Evolutionary conservation across 2,113 vertebrate species (phyloP).

Genomic region (Barbus barbus): DNA sequence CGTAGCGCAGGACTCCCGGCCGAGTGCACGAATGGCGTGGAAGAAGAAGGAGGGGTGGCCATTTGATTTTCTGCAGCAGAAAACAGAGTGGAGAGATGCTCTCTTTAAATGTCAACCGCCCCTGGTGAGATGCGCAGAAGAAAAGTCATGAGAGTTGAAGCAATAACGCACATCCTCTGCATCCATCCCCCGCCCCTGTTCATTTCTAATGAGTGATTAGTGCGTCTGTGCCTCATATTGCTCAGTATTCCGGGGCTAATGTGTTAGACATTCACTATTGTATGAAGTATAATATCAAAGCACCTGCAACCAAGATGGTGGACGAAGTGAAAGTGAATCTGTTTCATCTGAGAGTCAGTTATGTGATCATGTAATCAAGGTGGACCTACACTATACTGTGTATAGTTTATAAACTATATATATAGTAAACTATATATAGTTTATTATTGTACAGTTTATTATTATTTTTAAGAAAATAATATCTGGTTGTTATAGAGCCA

Average conservation of each 20-base stretch:
- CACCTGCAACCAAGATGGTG: constrained; percentile 82
- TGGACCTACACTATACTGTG: background rate
- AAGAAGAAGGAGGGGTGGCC: constrained; percentile 63
- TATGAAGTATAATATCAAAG: constrained; percentile 65
- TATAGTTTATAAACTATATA: background rate
- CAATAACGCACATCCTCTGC: constrained; percentile 39
- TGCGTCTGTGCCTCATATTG: constrained; percentile 12
- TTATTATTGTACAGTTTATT: too few species aligned
- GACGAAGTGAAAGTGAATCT: constrained; percentile 49
- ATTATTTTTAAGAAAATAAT: background rate
- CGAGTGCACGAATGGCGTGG: constrained; percentile 66
- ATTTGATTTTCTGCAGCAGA: constrained; percentile 78
- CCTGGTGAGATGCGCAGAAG: constrained; percentile 67
- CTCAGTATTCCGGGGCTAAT: constrained; percentile 55
- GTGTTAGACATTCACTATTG: constrained; percentile 45
- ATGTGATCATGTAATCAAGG: background rate
- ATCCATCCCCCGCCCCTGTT: constrained; percentile 29
- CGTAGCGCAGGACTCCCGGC: constrained; percentile 71
- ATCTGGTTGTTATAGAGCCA: too few species aligned
- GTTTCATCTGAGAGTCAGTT: constrained; percentile 34
- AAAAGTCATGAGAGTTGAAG: constrained; percentile 60
- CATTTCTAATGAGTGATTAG: constrained; percentile 29
- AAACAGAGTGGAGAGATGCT: constrained; percentile 72
- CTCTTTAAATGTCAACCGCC: constrained; percentile 78
- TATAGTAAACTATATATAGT: too few species aligned